Conservation (phyloP, 2,113 vertebrate genomes). For the Hydropotes inermis region DNA sequence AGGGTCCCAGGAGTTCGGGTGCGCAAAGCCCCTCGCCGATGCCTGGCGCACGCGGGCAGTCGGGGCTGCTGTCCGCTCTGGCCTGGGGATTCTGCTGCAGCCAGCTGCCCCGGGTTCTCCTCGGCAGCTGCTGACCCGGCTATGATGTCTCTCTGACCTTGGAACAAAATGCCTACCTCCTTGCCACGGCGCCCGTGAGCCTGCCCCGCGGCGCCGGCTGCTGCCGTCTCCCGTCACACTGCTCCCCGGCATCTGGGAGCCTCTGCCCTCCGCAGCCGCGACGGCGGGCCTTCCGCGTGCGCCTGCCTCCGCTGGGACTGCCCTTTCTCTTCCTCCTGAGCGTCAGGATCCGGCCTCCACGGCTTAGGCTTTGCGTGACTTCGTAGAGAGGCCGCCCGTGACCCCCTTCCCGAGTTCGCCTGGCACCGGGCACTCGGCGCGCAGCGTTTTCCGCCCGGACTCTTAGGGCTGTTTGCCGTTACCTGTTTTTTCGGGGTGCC, state of each 20-base stretch:
- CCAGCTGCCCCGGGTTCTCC: background rate
- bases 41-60: no score
- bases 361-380: background rate
- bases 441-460: background rate
- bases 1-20: background rate
- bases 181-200: fast-evolving
- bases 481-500: background rate
- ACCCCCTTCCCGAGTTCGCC: background rate
- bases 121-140: background rate
- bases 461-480: background rate
- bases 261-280: background rate
- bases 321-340: background rate
- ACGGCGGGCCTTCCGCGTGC: fast-evolving
- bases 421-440: background rate
- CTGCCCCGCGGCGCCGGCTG: background rate
- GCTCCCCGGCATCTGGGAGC: background rate
- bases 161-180: background rate
- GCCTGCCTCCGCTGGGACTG: background rate
- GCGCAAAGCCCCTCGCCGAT: background rate
- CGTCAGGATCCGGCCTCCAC: background rate
- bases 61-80: background rate
- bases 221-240: fast-evolving
- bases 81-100: background rate
- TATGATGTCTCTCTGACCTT: background rate
- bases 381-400: background rate